Base-by-base conservation (phyloP, 1,140 invertebrate genomes). In the Drosophila baimaii region DNA sequence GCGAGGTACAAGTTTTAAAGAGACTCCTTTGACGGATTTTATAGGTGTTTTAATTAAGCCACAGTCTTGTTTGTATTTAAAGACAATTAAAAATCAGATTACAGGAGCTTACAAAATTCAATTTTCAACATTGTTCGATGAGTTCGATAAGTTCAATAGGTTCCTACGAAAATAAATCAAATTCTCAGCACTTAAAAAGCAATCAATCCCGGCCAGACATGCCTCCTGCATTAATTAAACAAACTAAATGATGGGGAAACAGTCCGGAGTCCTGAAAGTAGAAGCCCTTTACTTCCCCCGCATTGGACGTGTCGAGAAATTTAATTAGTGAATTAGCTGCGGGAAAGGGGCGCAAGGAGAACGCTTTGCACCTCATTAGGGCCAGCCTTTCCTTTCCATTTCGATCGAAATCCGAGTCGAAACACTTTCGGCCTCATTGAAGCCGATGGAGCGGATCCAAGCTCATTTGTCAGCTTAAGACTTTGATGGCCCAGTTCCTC, bases 301-400 rank as follows among this genome's bases (percentile, higher is more conserved):
- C 25, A n/a, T 13, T 23, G 59, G 49, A 84, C 84, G 84, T 88
- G 84, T 58, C 56, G 49, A 58, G 84, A 81, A 88, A 88, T 89
- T 88, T 78, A 88, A 88, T 88, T 89, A 88, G 65, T 66, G 73
- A 68, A 65, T 78, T 83, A 78, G 79, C 66, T 57, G 35, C 56
- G 71, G 21, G 23, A 44, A 72, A 55, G 35, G 46, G 37, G 19
- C 12, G 35, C 13, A 33, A 9, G 46, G 33, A 29, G 55, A 47
- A 52, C 37, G 56, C 76, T 74, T 77, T 49, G 47, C 64, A 77
- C 72, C 84, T 70, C 80, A 47, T 75, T 63, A 44, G 31, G 37
- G 25, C 39, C 73, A 58, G 61, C 54, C 63, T 44, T 73, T 70
- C 64, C 56, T 54, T 73, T 70, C 69, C 52, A 57, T 66, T 75